Conservation (phyloP, 2,888 invertebrate species). For the Lamellibrachia columna region DNA sequence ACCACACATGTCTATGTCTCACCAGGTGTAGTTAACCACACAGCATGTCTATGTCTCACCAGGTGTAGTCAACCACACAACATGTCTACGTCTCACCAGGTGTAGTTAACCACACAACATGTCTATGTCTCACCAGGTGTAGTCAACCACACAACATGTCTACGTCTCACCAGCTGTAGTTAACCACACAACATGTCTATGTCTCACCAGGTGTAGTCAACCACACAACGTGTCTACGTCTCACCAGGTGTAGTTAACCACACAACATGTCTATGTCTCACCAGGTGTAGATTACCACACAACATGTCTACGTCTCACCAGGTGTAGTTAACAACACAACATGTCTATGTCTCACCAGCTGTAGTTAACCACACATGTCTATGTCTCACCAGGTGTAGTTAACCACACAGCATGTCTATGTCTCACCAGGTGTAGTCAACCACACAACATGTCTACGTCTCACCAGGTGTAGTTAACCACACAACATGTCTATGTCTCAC, state of each 20-base stretch:
- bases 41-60: background rate
- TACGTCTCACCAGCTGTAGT: conserved; percentile 29
- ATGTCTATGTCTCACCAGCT: no score
- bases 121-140: no score
- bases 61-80: conserved; percentile 30
- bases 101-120: conserved; percentile 30
- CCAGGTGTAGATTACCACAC: conserved; percentile 31
- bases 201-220: conserved; percentile 29
- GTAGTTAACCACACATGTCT: background rate
- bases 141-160: background rate
- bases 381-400: conserved; percentile 32
- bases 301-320: background rate
- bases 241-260: background rate
- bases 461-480: background rate
- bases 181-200: background rate
- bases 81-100: background rate
- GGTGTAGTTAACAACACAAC: conserved; percentile 30
- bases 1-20: no score
- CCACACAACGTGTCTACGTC: no score
- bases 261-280: background rate
- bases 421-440: conserved; percentile 29
- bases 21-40: background rate
- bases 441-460: no score
- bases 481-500: background rate
- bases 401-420: background rate